Evolutionary conservation across 2,113 vertebrate genomes (phyloP).

Genomic region (Coracopsis vasa): DNA sequence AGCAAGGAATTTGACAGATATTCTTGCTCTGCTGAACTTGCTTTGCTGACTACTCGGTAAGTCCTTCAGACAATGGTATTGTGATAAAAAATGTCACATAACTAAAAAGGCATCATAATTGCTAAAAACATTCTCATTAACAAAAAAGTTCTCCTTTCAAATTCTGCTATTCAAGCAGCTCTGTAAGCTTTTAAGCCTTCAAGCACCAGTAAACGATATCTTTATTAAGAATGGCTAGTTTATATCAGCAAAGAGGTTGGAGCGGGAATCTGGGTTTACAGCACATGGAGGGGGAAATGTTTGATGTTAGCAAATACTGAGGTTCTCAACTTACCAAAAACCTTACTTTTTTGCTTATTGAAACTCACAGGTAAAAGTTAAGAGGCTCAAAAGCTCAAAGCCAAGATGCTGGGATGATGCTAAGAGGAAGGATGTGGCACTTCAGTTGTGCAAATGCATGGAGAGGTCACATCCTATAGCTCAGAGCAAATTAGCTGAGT

Average conservation of each 20-base stretch:
- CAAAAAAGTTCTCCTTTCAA: slow-evolving; percentile 11
- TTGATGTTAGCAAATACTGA: not conserved
- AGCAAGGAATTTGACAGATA: slow-evolving; percentile 34
- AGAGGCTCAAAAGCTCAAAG: not conserved
- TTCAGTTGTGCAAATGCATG: not conserved
- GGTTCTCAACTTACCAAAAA: not conserved
- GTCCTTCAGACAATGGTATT: not conserved
- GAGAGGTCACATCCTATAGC: not conserved
- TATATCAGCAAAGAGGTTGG: not conserved
- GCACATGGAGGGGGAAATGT: not conserved
- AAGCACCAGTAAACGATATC: slow-evolving; percentile 4
- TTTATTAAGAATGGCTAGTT: not conserved
- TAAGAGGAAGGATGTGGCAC: not conserved
- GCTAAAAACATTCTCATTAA: slow-evolving; percentile 46
- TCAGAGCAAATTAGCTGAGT: not conserved
- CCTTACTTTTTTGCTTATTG: not conserved
- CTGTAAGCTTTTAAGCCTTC: slow-evolving; percentile 52
- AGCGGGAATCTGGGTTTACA: not conserved
- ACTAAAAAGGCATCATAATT: not conserved
- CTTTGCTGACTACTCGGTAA: slow-evolving; percentile 12
- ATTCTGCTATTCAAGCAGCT: slow-evolving; percentile 11
- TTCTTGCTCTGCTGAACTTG: slow-evolving; percentile 41
- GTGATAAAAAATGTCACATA: not conserved
- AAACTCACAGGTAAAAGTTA: not conserved
- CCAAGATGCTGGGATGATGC: not conserved